phyloP scores from a whole-genome alignment of 2,888 invertebrate species.

The Alentia gelatinosa region DNA sequence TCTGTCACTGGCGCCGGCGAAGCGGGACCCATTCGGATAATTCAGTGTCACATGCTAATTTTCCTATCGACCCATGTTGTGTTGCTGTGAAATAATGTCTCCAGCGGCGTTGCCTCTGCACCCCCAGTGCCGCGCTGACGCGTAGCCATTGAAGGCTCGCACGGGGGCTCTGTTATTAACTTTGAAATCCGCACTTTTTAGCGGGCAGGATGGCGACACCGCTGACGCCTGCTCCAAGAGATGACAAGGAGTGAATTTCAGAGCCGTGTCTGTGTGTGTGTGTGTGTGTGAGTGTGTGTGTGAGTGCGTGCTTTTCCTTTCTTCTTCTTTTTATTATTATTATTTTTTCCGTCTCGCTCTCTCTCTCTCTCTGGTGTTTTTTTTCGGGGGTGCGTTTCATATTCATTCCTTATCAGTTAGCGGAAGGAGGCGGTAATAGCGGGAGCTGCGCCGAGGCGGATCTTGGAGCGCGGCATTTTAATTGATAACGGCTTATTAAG shows the following conservation, averaged over 20 bases:
- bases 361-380: background rate
- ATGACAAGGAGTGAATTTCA: background rate
- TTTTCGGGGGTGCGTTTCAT: background rate
- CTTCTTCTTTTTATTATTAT: background rate
- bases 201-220: background rate
- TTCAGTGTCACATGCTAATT: conserved; percentile 17
- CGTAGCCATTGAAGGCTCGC: background rate
- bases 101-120: background rate
- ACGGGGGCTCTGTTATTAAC: background rate
- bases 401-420: conserved; percentile 22
- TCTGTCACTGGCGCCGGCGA: background rate
- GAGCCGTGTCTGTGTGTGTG: no score
- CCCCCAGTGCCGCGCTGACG: background rate
- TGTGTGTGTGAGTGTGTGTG: no score
- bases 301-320: background rate
- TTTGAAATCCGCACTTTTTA: background rate
- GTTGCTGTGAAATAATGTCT: background rate
- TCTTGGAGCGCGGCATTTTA: background rate
- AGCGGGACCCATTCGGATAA: background rate
- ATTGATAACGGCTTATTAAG: background rate
- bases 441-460: no score
- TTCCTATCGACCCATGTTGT: conserved; percentile 16
- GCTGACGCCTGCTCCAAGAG: background rate
- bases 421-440: background rate
- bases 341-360: background rate